Evolutionary conservation across 2,888 invertebrate genomes (phyloP).

Genomic region (Cryptophagus acutangulus): DNA sequence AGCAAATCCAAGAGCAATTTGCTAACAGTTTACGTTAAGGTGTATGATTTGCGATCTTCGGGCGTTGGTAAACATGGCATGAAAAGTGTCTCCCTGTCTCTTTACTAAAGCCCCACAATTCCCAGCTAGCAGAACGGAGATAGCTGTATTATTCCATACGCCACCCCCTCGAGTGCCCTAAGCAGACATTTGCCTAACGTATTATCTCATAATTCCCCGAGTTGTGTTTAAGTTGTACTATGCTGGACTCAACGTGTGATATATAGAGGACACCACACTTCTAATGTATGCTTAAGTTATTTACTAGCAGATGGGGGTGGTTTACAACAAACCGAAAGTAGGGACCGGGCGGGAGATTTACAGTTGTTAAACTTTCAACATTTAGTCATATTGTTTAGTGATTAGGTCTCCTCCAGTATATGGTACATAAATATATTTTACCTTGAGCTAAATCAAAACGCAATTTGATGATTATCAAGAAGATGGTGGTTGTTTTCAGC

Average conservation of each 20-base stretch:
- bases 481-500: too few relatives aligned
- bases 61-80: too few relatives aligned
- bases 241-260: constrained; percentile 40
- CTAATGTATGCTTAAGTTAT: constrained; percentile 48
- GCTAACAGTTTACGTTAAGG: too few relatives aligned
- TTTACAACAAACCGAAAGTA: constrained; percentile 22
- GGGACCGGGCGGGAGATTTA: constrained; percentile 28
- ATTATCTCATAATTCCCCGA: constrained; percentile 48
- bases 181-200: constrained; percentile 45
- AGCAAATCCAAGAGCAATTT: too few relatives aligned
- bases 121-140: too few relatives aligned
- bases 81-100: too few relatives aligned
- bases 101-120: too few relatives aligned
- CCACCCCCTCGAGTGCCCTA: constrained; percentile 23
- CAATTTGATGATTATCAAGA: too few relatives aligned
- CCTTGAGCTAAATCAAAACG: too few relatives aligned
- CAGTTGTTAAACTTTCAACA: constrained; percentile 23
- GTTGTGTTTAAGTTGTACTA: constrained; percentile 44
- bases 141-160: too few relatives aligned
- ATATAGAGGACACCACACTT: constrained; percentile 38
- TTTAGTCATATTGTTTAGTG: constrained; percentile 30
- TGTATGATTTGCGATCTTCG: too few relatives aligned
- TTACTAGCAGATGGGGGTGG: constrained; percentile 40
- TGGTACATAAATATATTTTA: too few relatives aligned
- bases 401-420: constrained; percentile 15